Evolutionary conservation across 2,888 invertebrate genomes (phyloP), one percentile per base, ranked within the genome.

Genomic region (Autographa gamma): DNA sequence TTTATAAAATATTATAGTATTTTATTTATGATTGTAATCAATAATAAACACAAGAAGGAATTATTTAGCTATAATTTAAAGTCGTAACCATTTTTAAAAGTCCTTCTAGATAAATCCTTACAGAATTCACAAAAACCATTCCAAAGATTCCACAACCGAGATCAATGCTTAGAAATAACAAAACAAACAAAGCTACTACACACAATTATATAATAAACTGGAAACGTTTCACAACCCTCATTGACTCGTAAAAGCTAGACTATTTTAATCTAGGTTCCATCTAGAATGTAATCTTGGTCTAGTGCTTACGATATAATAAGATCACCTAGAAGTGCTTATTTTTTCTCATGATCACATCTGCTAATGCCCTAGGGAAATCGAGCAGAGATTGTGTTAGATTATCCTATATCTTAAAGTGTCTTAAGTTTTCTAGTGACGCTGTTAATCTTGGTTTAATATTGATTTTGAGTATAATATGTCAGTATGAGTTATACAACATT

Each of bases 321-420:
- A 66, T 65, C 60, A 58, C 18, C 34, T 7, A 13, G 25, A 69
- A 67, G 38, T 67, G 58, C 9, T 71, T 60, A 65, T 74, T 68
- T 68, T 77, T 63, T 71, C 58, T 71, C 13, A 25, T 32, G 25
- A 18, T n/a, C 54, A 19, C 60, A n/a, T 74, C 60, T 70, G 60
- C 56, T 63, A 13, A 41, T 16, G 67, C 77, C 71, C 77, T 9
- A 63, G 77, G 77, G 77, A 77, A 77, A 75, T 75, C 68, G 63
- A 71, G 48, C 13, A 13, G 54, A 75, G 75, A 79, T 59, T 52
- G 67, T 61, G 25, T 25, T 25, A 25, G 79, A 67, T 67, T 69
- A 74, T 62, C 9, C 60, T 54, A 43, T 34, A 60, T 48, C 38
- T 56, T 25, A 19, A n/a, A 43, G 16, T 61, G 16, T 18, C 19